phyloP scores from a whole-genome alignment of 2,113 vertebrate species.

The Bubalus kerabau region DNA sequence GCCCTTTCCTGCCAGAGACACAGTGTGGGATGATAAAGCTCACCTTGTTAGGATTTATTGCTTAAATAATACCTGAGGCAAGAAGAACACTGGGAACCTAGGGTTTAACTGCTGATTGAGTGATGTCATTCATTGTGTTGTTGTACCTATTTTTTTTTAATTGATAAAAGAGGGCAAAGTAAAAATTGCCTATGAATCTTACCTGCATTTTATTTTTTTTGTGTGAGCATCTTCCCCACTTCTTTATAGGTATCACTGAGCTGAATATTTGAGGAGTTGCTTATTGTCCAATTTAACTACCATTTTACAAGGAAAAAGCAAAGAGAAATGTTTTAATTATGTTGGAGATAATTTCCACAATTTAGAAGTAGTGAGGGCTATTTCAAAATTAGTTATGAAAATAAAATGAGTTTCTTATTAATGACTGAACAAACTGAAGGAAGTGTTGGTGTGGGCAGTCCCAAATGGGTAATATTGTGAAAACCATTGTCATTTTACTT shows the following conservation, averaged over 20 bases:
- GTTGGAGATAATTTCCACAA: background rate
- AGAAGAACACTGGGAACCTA: conserved; percentile 73
- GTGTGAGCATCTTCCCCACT: conserved; percentile 39
- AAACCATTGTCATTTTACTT: background rate
- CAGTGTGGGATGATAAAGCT: conserved; percentile 76
- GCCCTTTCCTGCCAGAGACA: conserved; percentile 78
- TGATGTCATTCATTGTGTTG: conserved; percentile 69
- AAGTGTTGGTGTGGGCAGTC: background rate
- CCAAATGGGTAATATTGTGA: background rate
- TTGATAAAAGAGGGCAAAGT: background rate
- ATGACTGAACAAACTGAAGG: background rate
- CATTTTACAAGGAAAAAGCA: background rate
- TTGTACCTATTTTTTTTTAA: conserved; percentile 60
- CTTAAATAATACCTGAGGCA: conserved; percentile 81
- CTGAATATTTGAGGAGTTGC: conserved; percentile 39
- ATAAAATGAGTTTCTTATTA: conserved; percentile 19
- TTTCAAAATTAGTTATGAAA: background rate
- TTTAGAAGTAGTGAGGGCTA: background rate
- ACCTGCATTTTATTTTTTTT: conserved; percentile 47
- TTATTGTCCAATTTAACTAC: conserved; percentile 26
- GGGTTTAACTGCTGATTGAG: conserved; percentile 76
- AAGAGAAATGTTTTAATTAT: background rate
- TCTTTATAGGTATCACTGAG: conserved; percentile 52
- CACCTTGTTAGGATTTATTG: conserved; percentile 83
- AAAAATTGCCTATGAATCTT: background rate